Evolutionary conservation across 2,113 vertebrate species (phyloP).

Genomic region (Bos indicus): DNA sequence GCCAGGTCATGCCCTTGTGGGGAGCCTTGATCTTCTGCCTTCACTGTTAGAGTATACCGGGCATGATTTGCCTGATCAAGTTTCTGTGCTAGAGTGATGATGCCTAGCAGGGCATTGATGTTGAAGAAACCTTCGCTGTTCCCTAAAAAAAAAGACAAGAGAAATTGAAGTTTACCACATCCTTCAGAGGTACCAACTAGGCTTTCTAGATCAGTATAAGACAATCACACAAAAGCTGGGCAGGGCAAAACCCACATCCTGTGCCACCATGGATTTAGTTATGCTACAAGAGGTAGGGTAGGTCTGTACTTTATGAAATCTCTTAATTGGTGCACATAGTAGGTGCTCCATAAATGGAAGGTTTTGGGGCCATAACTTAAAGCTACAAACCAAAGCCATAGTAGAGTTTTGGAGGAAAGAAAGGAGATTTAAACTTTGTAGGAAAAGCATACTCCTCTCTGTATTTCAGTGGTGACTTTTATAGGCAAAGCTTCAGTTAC

Average conservation of each 20-base stretch:
- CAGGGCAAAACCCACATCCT: not conserved
- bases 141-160: slow-evolving; percentile 82
- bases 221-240: not conserved
- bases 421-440: not conserved
- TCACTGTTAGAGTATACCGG: slow-evolving; percentile 87
- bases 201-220: not conserved
- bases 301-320: not conserved
- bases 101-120: slow-evolving; percentile 85
- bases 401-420: not conserved
- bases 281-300: not conserved
- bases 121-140: slow-evolving; percentile 88
- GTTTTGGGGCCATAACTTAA: not conserved
- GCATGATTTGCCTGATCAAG: slow-evolving; percentile 81
- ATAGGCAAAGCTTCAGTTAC: not conserved
- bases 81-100: slow-evolving; percentile 84
- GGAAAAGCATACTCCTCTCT: not conserved
- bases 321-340: not conserved
- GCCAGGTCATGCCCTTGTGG: slow-evolving; percentile 87
- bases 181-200: not conserved
- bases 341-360: not conserved
- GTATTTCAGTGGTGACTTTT: not conserved
- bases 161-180: not conserved
- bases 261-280: not conserved
- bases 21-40: slow-evolving; percentile 91
- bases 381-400: not conserved